Base-by-base conservation (phyloP, 1,140 invertebrate species). In the Lanistes nyassanus region DNA sequence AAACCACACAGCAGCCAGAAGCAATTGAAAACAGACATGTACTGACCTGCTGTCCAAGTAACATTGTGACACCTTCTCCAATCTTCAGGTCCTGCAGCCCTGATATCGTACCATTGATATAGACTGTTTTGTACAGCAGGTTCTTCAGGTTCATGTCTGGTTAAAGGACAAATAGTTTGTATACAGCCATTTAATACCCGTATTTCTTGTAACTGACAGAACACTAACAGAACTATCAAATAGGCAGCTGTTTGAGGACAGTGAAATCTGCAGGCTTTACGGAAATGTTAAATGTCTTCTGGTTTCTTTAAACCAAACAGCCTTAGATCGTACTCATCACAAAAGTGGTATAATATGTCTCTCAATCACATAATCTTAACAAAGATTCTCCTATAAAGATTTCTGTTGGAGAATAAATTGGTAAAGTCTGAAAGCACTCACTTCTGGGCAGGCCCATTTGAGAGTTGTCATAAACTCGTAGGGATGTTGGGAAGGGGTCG, bases 401-500 rank as follows among this genome's bases (percentile, higher is more conserved):
- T 16, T 55, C 11, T 16, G 23, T 55, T 13, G 51, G 23, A 11
- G 23, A 55, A 55, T n/a, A 55, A n/a, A 13, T 16, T 55, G 51
- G 11, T 16, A 11, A 55, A 13, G 29, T 19, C 9, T 31, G 5
- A 64, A 47, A 36, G 65, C 26, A 58, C 75, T 64, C 76, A 85
- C 84, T 81, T 69, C 53, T 19, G 16, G 84, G 84, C 36, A 85
- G 73, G 31, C 62, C 81, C 51, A 84, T 60, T 1, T 77, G 72
- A 2, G 81, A 71, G 39, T 76, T 75, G 31, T 80, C 72, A 74
- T 84, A 85, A 3, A 84, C 81, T 66, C 81, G 76, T 70, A 85
- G 83, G 3, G 81, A 82, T 19, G 79, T 73, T 23, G 84, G 83
- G 70, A 85, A 83, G 9, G 84, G 84, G 42, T 68, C 73, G 23